Evolutionary conservation across 2,797 vertebrate species (phyloP), one percentile per base, ranked within the genome.

Genomic region (Oophaga sylvatica): DNA sequence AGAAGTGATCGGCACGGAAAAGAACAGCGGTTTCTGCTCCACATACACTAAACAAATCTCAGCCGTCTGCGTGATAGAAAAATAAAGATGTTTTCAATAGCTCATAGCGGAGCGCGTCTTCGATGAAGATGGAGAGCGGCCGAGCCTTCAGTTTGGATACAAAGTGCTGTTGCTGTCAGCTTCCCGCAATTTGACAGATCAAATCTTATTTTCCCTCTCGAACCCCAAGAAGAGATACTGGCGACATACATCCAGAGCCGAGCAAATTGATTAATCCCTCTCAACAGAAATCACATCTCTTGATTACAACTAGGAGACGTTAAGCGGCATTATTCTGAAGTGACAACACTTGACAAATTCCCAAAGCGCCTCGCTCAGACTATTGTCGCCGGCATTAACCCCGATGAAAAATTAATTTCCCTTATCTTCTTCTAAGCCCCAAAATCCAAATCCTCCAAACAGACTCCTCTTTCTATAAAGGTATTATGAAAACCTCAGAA

Each of bases 331-430:
- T 98, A 97, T 96, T 96, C 96, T 93, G 94, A 94, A 96, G 95
- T 96, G 97, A 99, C 97, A 97, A 96, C 96, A 94, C 96, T 97
- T 96, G 96, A 97, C 96, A 96, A 96, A 97, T 97, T 96, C 96
- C 96, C 96, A 94, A 93, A 93, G 92, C 93, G 91, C 94, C 93
- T 94, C 93, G 92, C 94, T 92, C 94, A 92, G 94, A 94, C 96
- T 96, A 95, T 98, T 98, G 97, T 97, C 95, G 93, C 95, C 96
- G 96, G 96, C 95, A 97, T 98, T 97, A 97, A 97, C 96, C 96
- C 95, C 95, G 96, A 97, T 99, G 97, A 99, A 99, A 98, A 97
- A 99, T 98, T 98, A 97, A 99, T 98, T 99, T 98, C 95, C 96
- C 97, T 99, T 99, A 99, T 99, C 98, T 96, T 95, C 93, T 92